Conservation (phyloP, 2,888 invertebrate genomes). For the Athalia cordata region DNA sequence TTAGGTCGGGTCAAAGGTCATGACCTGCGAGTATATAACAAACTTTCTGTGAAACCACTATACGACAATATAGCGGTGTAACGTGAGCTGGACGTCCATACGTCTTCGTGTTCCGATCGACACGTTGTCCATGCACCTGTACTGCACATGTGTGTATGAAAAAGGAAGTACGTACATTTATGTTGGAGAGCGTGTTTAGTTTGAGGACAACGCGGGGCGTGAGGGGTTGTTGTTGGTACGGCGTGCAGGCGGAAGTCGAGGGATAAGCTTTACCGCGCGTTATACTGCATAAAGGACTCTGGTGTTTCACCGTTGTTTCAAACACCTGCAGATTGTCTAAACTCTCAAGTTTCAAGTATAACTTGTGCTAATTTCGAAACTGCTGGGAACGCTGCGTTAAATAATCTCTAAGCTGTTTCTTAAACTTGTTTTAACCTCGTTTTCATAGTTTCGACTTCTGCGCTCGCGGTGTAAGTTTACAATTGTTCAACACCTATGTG, state of each 20-base stretch:
- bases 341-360: slow-evolving; percentile 31
- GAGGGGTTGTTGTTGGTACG: neutral
- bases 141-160: neutral
- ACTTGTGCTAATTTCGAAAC: slow-evolving; percentile 41
- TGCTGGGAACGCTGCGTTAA: slow-evolving; percentile 10
- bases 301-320: slow-evolving; percentile 33
- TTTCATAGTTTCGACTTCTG: neutral
- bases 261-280: slow-evolving; percentile 27
- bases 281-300: slow-evolving; percentile 32
- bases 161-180: neutral
- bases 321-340: slow-evolving; percentile 40
- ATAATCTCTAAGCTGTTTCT: slow-evolving; percentile 40
- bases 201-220: slow-evolving; percentile 6
- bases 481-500: no score
- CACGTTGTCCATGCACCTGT: neutral
- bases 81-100: slow-evolving; percentile 22
- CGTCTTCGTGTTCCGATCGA: slow-evolving; percentile 39
- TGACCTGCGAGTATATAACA: neutral
- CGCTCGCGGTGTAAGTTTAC: no score
- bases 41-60: slow-evolving; percentile 26
- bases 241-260: neutral
- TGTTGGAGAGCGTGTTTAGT: neutral
- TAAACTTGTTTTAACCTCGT: slow-evolving; percentile 36
- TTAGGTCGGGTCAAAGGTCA: slow-evolving; percentile 16
- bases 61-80: neutral